These are phyloP conservation scores for Noctilio leporinus DNA, from an alignment of 2,113 vertebrate species.

Conservation along the genomic window DNA sequence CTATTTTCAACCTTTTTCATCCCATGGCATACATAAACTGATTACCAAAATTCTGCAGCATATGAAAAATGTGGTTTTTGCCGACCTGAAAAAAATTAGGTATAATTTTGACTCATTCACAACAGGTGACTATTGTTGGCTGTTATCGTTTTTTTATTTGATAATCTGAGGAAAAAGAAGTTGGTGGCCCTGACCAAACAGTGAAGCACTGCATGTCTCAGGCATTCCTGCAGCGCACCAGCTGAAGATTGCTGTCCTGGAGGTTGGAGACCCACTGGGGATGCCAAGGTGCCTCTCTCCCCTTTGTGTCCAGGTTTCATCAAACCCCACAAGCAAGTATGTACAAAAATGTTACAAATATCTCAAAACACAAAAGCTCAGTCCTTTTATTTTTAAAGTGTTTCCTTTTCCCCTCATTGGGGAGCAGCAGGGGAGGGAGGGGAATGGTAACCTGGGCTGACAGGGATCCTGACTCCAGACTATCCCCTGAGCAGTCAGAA, in stretches of 20 bases:
- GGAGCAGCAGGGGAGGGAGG: background rate
- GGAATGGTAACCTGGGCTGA: background rate
- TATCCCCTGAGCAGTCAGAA: background rate
- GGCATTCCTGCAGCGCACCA: background rate
- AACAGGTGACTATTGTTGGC: background rate
- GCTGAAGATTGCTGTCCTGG: background rate
- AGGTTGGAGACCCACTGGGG: background rate
- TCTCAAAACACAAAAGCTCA: background rate
- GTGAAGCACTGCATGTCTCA: background rate
- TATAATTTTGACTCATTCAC: background rate
- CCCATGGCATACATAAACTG: background rate
- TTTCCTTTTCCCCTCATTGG: background rate
- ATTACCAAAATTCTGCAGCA: background rate
- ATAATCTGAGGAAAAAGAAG: background rate
- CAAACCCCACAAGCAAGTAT: background rate
- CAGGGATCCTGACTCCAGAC: background rate
- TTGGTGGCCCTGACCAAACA: background rate
- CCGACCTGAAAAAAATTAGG: background rate
- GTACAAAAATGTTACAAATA: background rate
- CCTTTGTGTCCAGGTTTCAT: background rate
- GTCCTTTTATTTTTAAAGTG: background rate
- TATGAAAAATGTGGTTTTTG: background rate
- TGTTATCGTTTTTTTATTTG: background rate
- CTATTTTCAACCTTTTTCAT: background rate
- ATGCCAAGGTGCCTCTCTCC: background rate